Conservation (phyloP, 1,140 invertebrate species). For the Temnothorax longispinosus region DNA sequence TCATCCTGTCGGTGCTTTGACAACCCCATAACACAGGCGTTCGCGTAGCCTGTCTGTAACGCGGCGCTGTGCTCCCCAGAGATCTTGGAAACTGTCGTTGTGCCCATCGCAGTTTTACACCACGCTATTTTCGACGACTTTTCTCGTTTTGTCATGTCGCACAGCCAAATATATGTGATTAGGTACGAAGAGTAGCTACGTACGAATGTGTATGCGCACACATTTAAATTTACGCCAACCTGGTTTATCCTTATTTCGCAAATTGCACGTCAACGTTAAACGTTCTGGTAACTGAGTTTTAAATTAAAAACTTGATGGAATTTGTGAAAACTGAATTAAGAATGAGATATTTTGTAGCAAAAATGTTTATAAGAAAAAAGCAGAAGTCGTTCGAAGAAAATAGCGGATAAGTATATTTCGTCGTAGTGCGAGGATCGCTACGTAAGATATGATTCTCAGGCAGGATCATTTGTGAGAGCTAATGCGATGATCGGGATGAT, state of each 20-base stretch:
- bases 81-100: constrained; percentile 73
- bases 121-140: constrained; percentile 53
- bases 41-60: constrained; percentile 76
- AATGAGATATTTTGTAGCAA: background rate
- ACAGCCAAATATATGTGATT: background rate
- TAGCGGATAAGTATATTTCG: background rate
- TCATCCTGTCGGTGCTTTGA: constrained; percentile 85
- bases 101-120: constrained; percentile 38
- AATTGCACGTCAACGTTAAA: background rate
- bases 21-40: constrained; percentile 81
- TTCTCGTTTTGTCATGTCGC: constrained; percentile 39
- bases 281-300: background rate
- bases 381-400: background rate
- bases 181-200: background rate
- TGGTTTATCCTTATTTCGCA: background rate
- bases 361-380: background rate
- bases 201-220: background rate
- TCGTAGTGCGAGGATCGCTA: background rate
- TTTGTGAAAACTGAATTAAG: background rate
- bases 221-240: background rate
- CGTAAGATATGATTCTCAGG: constrained; percentile 19
- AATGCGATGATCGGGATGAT: constrained; percentile 79
- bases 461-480: constrained; percentile 79
- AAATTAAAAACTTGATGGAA: background rate
- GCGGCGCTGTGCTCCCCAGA: constrained; percentile 71